Conservation (phyloP, 2,113 vertebrate genomes). For the Aspiorhynchus laticeps region DNA sequence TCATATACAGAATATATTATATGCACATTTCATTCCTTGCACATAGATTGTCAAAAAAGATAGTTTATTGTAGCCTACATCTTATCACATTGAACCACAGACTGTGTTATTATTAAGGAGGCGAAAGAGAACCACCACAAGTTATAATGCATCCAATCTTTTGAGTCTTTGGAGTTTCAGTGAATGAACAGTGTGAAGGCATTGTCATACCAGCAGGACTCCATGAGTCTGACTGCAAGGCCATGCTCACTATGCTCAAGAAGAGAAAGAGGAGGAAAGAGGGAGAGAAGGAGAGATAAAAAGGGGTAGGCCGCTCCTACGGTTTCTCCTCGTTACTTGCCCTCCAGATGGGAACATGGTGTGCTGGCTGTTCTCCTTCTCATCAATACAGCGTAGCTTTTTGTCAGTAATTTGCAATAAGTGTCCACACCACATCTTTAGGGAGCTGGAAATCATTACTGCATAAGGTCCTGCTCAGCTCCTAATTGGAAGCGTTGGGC, state of each 20-base stretch:
- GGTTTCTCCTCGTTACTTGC: slow-evolving; percentile 81
- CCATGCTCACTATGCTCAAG: slow-evolving; percentile 69
- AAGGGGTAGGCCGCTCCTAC: slow-evolving; percentile 50
- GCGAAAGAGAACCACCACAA: neutral
- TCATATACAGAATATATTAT: neutral
- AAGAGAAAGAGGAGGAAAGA: slow-evolving; percentile 44
- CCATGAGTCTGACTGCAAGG: slow-evolving; percentile 42
- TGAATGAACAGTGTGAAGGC: neutral
- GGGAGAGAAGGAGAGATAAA: slow-evolving; percentile 3
- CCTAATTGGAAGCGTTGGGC: slow-evolving; percentile 99
- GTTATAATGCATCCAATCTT: neutral
- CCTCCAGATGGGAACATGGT: slow-evolving; percentile 88
- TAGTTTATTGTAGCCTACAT: neutral
- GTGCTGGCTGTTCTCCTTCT: slow-evolving; percentile 82
- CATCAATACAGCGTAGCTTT: slow-evolving; percentile 95
- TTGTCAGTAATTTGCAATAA: slow-evolving; percentile 99
- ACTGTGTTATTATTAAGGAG: neutral
- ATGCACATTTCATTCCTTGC: neutral
- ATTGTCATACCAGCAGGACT: slow-evolving; percentile 6
- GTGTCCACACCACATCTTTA: slow-evolving; percentile 91
- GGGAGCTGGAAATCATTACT: slow-evolving; percentile 96
- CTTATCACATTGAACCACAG: neutral
- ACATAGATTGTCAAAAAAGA: too few species aligned
- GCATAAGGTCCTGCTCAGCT: slow-evolving; percentile 86
- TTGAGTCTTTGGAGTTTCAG: neutral